Evolutionary conservation across 2,888 invertebrate genomes (phyloP), one percentile per base, ranked within the genome.

Genomic region (Drosophila maculinotata): DNA sequence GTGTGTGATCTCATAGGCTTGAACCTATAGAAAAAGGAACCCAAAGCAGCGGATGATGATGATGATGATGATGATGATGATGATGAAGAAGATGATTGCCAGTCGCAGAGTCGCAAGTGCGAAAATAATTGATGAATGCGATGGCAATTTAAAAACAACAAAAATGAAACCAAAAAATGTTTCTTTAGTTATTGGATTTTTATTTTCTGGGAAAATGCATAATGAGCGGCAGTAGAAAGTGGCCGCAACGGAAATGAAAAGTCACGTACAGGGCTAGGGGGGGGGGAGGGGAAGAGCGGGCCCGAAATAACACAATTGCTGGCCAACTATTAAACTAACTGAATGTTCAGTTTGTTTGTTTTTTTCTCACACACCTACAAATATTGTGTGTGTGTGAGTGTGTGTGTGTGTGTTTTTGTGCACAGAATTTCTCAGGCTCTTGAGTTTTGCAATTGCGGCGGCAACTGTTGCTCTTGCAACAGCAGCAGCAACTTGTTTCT

Each of bases 101-200:
- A 31, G 49, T 41, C 14, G 23, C n/a, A 14, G 66, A 38, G 56
- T 14, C 14, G 30, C 38, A 47, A 71, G 76, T 76, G 83, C 63
- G 66, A 69, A 72, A 69, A 72, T 70, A 76, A 87, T 76, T 79
- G 86, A 87, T 85, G 58, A 49, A 76, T 75, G 57, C 59, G 44
- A 59, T 41, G 59, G 25, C 47, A 57, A 65, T 67, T 44, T 36
- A n/a, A n/a, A n/a, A n/a, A n/a, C n/a, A n/a, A n/a, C n/a, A n/a
- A n/a, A n/a, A n/a, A n/a, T n/a, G n/a, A n/a, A n/a, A n/a, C n/a
- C n/a, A n/a, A n/a, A n/a, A n/a, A n/a, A n/a, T n/a, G n/a, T n/a
- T n/a, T n/a, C n/a, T n/a, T n/a, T n/a, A n/a, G n/a, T 42, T 23
- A 52, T 36, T 25, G 8, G 12, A 51, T 44, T 26, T 36, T 25